Base-by-base conservation (phyloP, 1,140 invertebrate species). In the Drosophila arizonae region DNA sequence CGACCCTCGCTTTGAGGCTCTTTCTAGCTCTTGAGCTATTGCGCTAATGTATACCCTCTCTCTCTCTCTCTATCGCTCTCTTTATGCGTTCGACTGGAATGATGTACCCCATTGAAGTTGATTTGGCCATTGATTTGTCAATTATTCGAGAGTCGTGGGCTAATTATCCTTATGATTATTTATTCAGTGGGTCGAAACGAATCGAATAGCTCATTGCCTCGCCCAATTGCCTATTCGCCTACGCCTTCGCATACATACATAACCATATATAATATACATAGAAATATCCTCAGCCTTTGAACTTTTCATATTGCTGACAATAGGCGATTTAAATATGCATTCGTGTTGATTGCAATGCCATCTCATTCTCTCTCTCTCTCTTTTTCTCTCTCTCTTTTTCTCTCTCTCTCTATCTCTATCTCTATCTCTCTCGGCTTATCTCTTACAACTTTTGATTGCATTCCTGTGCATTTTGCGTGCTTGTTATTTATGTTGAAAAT, bases 91-190 rank as follows among this genome's bases (percentile, higher is more conserved):
- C n/a, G 17, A 1, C 6, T 46, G 43, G 43, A 48, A 60, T 48
- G 57, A 36, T 9, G 28, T 30, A 13, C 15, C 4, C 9, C 43
- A 46, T 46, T 46, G 26, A 21, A 46, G n/a, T 48, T 60, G 57
- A 48, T 30, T 60, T 48, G 57, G 10, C 43, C 57, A 48, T 60
- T 60, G 57, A 48, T 60, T 60, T 60, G 57, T 60, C 57, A 60
- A 60, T 48, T 60, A 60, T 46, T 33, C 43, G 43, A 60, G 6
- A 33, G 57, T 60, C 28, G 57, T 46, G 28, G 43, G 43, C 45
- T 60, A 60, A 48, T 60, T 60, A 55, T 21, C 43, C 43, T 28
- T 1, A 30, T 48, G 45, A 48, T 60, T 26, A 60, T 46, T 60
- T 60, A 60, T 60, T 60, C 57, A 48, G 28, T 57, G 43, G 43